These are phyloP conservation scores for Tragelaphus scriptus DNA, from an alignment of 2,113 vertebrate species.

Conservation along the genomic window DNA sequence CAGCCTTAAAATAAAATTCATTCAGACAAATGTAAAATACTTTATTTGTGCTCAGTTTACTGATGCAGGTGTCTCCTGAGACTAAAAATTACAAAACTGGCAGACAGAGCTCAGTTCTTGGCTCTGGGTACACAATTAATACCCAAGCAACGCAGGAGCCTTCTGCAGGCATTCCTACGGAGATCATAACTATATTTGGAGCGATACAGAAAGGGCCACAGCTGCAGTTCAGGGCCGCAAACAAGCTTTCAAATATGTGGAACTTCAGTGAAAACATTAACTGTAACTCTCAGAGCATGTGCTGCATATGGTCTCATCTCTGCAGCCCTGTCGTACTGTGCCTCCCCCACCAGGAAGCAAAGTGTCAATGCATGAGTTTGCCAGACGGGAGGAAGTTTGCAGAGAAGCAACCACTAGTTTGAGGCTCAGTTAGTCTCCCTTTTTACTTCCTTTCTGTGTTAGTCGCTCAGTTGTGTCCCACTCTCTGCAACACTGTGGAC, in stretches of 20 bases:
- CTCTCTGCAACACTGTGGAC: neutral
- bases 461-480: rapidly evolving
- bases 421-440: neutral
- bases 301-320: neutral
- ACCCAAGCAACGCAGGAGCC: neutral
- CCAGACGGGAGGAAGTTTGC: neutral
- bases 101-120: neutral
- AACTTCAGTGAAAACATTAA: neutral
- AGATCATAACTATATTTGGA: neutral
- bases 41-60: neutral
- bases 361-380: too few species aligned
- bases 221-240: neutral
- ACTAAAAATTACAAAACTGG: neutral
- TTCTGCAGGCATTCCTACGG: neutral
- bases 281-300: neutral
- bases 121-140: neutral
- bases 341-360: neutral
- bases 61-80: neutral
- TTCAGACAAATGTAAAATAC: neutral
- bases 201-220: neutral
- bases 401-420: neutral
- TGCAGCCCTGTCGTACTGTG: neutral
- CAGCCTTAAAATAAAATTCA: neutral
- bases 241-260: neutral
- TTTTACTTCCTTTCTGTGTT: neutral